These are phyloP conservation scores for Austrofundulus limnaeus DNA, from an alignment of 2,113 vertebrate species.

Conservation along the genomic window DNA sequence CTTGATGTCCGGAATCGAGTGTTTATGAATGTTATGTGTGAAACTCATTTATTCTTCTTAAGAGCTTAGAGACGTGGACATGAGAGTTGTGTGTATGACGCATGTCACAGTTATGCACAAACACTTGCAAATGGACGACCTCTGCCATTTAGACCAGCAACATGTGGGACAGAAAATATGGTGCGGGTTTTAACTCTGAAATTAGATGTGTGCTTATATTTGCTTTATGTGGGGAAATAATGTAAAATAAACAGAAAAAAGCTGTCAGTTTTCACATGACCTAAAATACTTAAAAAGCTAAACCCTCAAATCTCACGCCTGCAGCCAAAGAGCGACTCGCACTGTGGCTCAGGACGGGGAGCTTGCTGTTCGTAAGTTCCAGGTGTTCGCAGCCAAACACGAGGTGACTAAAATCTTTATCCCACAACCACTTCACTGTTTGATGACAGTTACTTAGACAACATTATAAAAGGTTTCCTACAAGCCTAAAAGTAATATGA, in stretches of 20 bases:
- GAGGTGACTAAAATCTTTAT: too few species aligned
- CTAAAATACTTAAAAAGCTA: too few species aligned
- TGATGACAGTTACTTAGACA: too few species aligned
- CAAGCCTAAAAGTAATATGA: background rate
- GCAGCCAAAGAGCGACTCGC: background rate
- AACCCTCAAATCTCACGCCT: too few species aligned
- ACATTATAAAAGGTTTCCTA: too few species aligned
- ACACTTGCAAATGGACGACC: constrained; percentile 16
- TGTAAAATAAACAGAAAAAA: background rate
- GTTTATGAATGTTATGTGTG: constrained; percentile 3
- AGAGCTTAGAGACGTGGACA: constrained; percentile 24
- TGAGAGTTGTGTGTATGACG: constrained; percentile 25
- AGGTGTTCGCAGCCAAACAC: too few species aligned
- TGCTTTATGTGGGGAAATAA: background rate
- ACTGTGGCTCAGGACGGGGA: constrained; percentile 13
- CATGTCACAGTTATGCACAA: constrained; percentile 3
- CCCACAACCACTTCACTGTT: too few species aligned
- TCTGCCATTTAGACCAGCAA: background rate
- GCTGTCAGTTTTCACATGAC: too few species aligned
- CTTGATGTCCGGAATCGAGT: too few species aligned
- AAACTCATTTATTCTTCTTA: background rate
- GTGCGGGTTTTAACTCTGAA: too few species aligned
- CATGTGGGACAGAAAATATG: background rate
- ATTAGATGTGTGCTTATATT: too few species aligned
- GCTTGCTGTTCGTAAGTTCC: constrained; percentile 3